These are phyloP conservation scores for Penaeus monodon DNA, from an alignment of 2,888 invertebrate species.

Conservation along the genomic window DNA sequence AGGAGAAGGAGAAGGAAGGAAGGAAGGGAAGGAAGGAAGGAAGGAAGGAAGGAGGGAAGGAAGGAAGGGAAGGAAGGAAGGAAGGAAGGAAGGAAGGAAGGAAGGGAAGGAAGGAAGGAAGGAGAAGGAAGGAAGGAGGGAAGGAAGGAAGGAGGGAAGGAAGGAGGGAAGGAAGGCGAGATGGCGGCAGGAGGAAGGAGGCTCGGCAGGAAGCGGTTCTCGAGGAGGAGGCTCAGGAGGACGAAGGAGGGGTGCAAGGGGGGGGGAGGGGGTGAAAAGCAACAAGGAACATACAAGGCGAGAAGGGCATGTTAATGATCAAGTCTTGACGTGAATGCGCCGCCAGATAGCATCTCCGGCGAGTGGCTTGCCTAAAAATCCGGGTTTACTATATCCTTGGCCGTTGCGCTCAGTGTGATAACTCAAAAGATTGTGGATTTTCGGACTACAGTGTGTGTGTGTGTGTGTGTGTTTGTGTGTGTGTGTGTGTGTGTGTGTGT, in stretches of 20 bases:
- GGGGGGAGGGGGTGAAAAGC: background rate
- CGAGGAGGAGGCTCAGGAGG: background rate
- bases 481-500: slow-evolving; percentile 16
- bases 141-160: background rate
- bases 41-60: background rate
- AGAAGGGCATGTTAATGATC: too few species aligned
- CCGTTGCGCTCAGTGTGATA: too few species aligned
- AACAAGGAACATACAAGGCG: background rate
- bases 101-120: background rate
- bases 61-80: background rate
- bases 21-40: background rate
- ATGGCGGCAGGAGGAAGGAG: background rate
- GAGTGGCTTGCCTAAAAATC: too few species aligned
- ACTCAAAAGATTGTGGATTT: too few species aligned
- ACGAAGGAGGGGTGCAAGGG: background rate
- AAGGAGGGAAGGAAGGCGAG: background rate
- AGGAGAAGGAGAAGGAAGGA: background rate
- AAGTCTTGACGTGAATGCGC: too few species aligned
- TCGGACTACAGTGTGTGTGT: background rate
- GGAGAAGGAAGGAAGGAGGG: background rate
- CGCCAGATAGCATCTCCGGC: too few species aligned
- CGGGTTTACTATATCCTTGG: too few species aligned
- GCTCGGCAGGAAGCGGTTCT: background rate
- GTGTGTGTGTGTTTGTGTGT: background rate
- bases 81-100: background rate